These are phyloP conservation scores for Mixornis gularis DNA, from an alignment of 2,113 vertebrate species.

Conservation along the genomic window DNA sequence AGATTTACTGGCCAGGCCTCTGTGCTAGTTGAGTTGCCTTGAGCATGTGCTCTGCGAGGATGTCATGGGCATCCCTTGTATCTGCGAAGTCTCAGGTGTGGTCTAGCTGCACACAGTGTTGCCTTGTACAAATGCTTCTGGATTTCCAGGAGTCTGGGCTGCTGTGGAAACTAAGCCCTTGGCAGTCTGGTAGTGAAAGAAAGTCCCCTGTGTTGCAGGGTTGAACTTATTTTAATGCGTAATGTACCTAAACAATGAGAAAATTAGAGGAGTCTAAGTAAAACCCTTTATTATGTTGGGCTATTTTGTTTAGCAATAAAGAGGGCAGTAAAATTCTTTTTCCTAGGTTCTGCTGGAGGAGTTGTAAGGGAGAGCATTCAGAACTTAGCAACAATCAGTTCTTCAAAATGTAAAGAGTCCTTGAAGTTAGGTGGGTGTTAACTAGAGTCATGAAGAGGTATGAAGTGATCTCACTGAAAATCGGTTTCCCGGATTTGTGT, in stretches of 20 bases:
- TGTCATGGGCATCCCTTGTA: fast-evolving
- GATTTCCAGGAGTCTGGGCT: neutral
- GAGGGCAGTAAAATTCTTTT: neutral
- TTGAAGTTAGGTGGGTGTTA: neutral
- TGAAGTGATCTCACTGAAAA: neutral
- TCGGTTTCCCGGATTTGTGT: neutral
- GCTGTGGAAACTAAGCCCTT: neutral
- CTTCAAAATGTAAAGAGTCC: neutral
- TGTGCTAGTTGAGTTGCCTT: neutral
- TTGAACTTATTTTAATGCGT: neutral
- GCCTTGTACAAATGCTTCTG: neutral
- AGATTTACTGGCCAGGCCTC: neutral
- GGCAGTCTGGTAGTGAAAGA: neutral
- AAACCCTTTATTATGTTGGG: neutral
- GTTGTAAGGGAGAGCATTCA: neutral
- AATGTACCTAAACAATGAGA: neutral
- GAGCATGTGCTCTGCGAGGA: fast-evolving
- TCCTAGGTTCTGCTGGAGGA: neutral
- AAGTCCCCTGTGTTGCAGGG: neutral
- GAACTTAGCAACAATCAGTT: neutral
- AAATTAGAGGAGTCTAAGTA: neutral
- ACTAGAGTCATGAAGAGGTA: neutral
- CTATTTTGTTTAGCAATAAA: neutral
- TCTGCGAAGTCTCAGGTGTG: neutral
- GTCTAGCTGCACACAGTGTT: neutral